Evolutionary conservation across 2,797 vertebrate genomes (phyloP).

Genomic region (Neosalanx taihuensis): DNA sequence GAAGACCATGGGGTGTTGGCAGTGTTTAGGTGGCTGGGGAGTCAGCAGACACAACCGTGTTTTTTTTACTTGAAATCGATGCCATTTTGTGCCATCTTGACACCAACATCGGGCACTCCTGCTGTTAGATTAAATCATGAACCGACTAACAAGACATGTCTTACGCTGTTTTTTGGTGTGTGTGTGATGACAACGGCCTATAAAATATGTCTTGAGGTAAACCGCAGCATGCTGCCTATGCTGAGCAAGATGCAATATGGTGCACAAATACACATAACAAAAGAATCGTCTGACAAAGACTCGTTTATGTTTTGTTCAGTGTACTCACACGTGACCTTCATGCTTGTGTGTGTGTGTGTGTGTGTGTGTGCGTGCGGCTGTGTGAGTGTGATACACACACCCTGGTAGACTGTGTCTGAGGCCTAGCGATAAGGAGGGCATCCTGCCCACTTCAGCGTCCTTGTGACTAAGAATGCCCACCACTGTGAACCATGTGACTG

Average conservation of each 20-base stretch:
- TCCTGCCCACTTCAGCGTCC: slow-evolving; percentile 22
- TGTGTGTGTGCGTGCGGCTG: too few species aligned
- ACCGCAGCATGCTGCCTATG: too few species aligned
- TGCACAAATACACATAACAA: too few species aligned
- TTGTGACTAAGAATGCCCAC: slow-evolving; percentile 30
- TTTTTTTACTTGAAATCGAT: too few species aligned
- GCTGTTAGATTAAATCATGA: too few species aligned
- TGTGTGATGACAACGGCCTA: too few species aligned
- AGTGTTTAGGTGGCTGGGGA: background rate
- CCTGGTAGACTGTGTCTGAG: background rate
- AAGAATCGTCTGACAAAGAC: slow-evolving; percentile 24
- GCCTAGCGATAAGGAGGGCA: slow-evolving; percentile 24
- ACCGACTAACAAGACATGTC: too few species aligned
- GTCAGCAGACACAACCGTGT: background rate
- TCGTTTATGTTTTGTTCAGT: slow-evolving; percentile 20
- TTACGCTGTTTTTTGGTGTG: too few species aligned
- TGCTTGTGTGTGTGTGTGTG: background rate
- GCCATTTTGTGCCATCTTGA: too few species aligned
- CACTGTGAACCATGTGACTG: slow-evolving; percentile 40
- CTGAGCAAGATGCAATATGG: too few species aligned
- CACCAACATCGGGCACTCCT: too few species aligned
- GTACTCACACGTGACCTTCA: background rate
- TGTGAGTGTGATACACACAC: slow-evolving; percentile 8
- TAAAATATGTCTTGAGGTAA: too few species aligned
- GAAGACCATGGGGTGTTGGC: slow-evolving; percentile 7